Evolutionary conservation across 1,140 invertebrate genomes (phyloP).

Genomic region (Sycophaga agraensis): DNA sequence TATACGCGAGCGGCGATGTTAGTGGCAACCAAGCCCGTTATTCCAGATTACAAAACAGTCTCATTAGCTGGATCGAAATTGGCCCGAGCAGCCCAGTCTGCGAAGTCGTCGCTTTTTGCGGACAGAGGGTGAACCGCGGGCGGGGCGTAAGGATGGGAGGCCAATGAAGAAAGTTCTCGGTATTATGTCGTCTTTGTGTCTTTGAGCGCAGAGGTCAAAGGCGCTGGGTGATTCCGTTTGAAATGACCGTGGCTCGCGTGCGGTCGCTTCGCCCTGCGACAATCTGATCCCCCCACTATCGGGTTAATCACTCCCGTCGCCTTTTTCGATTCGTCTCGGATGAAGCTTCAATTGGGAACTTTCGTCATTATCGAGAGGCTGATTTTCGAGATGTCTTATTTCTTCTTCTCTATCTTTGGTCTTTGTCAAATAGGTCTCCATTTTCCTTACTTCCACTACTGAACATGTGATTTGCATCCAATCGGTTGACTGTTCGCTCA

Average conservation of each 20-base stretch:
- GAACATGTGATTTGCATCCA: no score
- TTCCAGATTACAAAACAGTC: background rate
- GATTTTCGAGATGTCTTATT: slow-evolving; percentile 9
- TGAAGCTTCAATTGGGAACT: no score
- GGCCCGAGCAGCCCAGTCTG: background rate
- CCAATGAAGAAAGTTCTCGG: background rate
- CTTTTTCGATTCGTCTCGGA: slow-evolving; percentile 21
- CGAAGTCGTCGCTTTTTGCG: background rate
- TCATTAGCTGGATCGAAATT: slow-evolving; percentile 7
- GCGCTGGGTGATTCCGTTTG: background rate
- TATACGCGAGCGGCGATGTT: no score
- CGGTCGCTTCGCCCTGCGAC: background rate
- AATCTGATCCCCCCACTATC: background rate
- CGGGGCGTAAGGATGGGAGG: no score
- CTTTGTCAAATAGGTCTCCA: no score
- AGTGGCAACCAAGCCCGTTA: no score
- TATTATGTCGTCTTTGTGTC: slow-evolving; percentile 5
- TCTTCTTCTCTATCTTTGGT: no score
- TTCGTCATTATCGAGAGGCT: slow-evolving; percentile 22
- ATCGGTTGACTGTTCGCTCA: no score
- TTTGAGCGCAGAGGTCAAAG: background rate
- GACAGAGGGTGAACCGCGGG: no score
- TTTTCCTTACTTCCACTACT: no score
- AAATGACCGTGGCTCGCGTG: background rate
- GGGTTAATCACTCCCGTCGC: background rate